A percentile compares a stretch with the other conserved stretches of the same genome.
Conservation (phyloP, 2,888 invertebrate species). For the Palloptera scutellata region DNA sequence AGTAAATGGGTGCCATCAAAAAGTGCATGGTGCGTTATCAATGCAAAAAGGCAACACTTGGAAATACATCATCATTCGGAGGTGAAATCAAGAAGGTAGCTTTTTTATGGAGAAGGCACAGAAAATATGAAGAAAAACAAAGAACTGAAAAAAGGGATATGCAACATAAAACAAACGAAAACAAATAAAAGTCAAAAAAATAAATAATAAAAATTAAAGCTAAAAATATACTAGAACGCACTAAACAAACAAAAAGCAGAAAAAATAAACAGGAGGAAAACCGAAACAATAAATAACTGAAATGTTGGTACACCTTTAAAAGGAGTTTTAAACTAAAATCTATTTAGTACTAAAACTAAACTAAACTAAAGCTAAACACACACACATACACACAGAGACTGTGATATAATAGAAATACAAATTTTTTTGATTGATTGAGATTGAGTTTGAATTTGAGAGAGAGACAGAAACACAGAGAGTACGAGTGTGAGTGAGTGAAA, state of each 20-base stretch:
- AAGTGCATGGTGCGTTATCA: no score
- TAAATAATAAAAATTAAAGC: background rate
- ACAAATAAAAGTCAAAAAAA: background rate
- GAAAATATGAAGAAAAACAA: conserved; percentile 11
- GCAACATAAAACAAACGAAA: conserved; percentile 8
- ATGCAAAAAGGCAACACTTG: background rate
- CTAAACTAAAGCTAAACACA: conserved; percentile 7
- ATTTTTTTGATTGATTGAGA: conserved; percentile 8
- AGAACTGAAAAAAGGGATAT: background rate
- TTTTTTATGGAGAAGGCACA: conserved; percentile 25
- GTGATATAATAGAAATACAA: conserved; percentile 7
- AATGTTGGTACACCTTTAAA: background rate
- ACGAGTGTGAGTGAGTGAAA: conserved; percentile 21
- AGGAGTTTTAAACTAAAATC: background rate
- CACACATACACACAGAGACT: conserved; percentile 7
- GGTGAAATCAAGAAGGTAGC: conserved; percentile 33
- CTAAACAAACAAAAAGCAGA: background rate
- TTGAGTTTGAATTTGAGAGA: conserved; percentile 4
- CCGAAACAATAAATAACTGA: background rate
- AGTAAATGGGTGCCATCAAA: no score
- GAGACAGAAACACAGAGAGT: conserved; percentile 24
- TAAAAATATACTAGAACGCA: background rate
- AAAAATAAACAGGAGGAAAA: background rate
- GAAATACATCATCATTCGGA: conserved; percentile 8
- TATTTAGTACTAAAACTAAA: background rate